Conservation (phyloP, 2,113 vertebrate species). For the Oxyruncus cristatus region DNA sequence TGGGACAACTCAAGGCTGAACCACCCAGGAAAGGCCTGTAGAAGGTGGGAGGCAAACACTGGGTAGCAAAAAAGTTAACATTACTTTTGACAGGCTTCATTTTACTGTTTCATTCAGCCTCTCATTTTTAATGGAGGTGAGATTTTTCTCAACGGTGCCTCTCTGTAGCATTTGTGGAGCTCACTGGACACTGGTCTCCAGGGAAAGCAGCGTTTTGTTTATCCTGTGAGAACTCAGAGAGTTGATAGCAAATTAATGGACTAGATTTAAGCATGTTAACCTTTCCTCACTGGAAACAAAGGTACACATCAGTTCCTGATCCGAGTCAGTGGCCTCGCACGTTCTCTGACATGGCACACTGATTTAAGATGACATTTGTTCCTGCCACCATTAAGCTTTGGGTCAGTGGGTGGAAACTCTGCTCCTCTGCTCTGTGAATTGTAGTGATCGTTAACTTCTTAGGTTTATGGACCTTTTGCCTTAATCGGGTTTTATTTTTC, state of each 20-base stretch:
- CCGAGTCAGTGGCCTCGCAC: neutral
- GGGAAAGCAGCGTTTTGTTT: neutral
- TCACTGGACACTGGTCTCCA: neutral
- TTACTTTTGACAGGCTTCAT: neutral
- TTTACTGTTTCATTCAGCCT: neutral
- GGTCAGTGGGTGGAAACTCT: neutral
- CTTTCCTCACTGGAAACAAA: neutral
- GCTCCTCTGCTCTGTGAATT: neutral
- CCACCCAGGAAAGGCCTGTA: neutral
- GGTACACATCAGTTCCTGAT: neutral
- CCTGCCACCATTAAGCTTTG: neutral
- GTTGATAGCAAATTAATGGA: neutral
- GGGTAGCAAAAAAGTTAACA: neutral
- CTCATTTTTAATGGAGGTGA: neutral
- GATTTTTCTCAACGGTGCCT: neutral
- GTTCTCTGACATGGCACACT: neutral
- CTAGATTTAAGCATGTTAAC: neutral
- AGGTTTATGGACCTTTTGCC: neutral
- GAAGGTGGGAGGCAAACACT: neutral
- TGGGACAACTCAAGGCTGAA: neutral
- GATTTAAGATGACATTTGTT: conserved; percentile 11
- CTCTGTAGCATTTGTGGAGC: neutral
- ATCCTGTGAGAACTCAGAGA: neutral
- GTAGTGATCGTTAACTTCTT: neutral
- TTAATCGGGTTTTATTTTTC: neutral